Percentiles rank a stretch among this genome's conserved stretches.
phyloP scores from a whole-genome alignment of 2,888 invertebrate species.

The Dasypolia templi region DNA sequence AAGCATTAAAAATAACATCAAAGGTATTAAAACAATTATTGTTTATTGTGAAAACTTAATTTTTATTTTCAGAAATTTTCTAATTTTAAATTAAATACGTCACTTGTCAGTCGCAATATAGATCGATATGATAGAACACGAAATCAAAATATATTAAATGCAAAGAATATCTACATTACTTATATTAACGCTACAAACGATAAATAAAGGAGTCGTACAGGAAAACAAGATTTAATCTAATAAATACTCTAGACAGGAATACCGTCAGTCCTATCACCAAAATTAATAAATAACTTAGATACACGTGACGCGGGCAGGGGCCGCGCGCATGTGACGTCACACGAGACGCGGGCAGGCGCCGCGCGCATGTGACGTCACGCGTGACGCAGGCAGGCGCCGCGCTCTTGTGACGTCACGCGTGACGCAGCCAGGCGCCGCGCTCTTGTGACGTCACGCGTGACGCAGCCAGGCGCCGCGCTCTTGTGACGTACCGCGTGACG shows the following conservation, averaged over 20 bases:
- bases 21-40: conserved; percentile 40
- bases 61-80: conserved; percentile 69
- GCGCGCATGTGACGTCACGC: conserved; percentile 12
- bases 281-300: conserved; percentile 69
- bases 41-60: conserved; percentile 62
- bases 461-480: not conserved
- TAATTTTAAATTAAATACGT: conserved; percentile 73
- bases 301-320: conserved; percentile 22
- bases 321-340: conserved; percentile 19
- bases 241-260: conserved; percentile 58
- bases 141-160: conserved; percentile 74
- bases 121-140: conserved; percentile 70
- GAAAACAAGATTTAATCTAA: conserved; percentile 58
- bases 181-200: conserved; percentile 64
- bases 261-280: conserved; percentile 44
- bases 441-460: conserved; percentile 10
- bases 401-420: conserved; percentile 13
- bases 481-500: conserved; percentile 15
- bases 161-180: conserved; percentile 75
- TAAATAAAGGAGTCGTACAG: conserved; percentile 63
- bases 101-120: conserved; percentile 75
- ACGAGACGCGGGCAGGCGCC: not conserved
- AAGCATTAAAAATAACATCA: not conserved
- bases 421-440: too few species aligned
- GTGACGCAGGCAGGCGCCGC: not conserved